These are phyloP conservation scores for Tokudaia tokunoshimensis DNA, from an alignment of 2,797 vertebrate species.

Conservation along the genomic window DNA sequence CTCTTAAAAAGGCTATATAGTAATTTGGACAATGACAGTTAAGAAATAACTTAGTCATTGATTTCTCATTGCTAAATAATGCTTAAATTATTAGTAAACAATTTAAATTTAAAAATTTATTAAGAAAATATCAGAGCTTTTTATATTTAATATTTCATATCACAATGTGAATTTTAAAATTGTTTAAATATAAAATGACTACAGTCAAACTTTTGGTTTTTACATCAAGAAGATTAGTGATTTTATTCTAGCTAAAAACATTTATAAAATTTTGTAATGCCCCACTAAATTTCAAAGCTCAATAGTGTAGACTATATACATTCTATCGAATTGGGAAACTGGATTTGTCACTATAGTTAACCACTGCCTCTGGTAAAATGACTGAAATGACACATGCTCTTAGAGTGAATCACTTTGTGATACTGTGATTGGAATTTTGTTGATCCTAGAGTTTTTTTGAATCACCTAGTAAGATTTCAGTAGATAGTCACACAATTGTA, in stretches of 20 bases:
- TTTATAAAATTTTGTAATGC: slow-evolving; percentile 49
- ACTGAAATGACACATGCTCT: slow-evolving; percentile 7
- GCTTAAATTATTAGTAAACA: slow-evolving; percentile 47
- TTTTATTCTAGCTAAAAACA: slow-evolving; percentile 46
- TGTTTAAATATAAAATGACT: background rate
- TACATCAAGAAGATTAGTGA: slow-evolving; percentile 40
- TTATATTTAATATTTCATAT: slow-evolving; percentile 5
- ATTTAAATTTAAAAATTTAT: slow-evolving; percentile 34
- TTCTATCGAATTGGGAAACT: slow-evolving; percentile 24
- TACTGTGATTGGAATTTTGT: slow-evolving; percentile 24
- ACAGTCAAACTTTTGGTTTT: slow-evolving; percentile 47
- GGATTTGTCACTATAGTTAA: background rate
- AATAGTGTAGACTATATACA: background rate
- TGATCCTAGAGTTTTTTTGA: slow-evolving; percentile 41
- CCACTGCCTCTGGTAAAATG: background rate
- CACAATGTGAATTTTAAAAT: slow-evolving; percentile 12
- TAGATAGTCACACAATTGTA: background rate
- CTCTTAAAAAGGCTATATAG: slow-evolving; percentile 11
- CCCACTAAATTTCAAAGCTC: slow-evolving; percentile 17
- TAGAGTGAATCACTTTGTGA: slow-evolving; percentile 6
- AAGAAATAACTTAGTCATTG: slow-evolving; percentile 30
- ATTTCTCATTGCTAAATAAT: slow-evolving; percentile 48
- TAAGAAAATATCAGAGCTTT: background rate
- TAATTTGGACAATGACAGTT: slow-evolving; percentile 19
- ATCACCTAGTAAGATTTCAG: slow-evolving; percentile 47